Percentiles rank a stretch among this genome's conserved stretches.
These are phyloP conservation scores for Fopius arisanus DNA, from an alignment of 1,140 invertebrate genomes.

Conservation along the genomic window DNA sequence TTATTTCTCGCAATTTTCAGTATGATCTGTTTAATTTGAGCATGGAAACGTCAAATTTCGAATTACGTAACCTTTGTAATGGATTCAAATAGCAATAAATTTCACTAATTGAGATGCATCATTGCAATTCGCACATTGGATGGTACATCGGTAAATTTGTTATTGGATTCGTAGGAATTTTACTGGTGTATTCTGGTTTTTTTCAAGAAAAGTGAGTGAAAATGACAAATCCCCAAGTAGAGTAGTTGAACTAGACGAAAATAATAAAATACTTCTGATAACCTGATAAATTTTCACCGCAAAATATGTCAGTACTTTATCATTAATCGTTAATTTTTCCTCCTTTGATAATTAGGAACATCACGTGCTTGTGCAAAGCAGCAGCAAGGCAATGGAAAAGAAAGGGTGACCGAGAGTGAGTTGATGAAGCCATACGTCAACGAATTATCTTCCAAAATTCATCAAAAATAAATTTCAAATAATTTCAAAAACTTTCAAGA, in stretches of 20 bases:
- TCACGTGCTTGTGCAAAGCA: neutral
- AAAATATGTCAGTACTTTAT: too few relatives aligned
- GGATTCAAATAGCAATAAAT: neutral
- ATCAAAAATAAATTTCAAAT: neutral
- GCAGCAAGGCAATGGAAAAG: neutral
- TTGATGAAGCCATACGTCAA: conserved; percentile 37
- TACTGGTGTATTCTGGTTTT: conserved; percentile 45
- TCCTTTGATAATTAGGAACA: conserved; percentile 33
- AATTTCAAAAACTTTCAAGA: neutral
- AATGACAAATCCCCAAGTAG: too few relatives aligned
- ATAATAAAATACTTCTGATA: conserved; percentile 12
- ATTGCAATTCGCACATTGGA: conserved; percentile 43
- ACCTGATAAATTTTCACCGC: conserved; percentile 31
- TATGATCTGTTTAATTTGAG: neutral
- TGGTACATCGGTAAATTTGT: conserved; percentile 54
- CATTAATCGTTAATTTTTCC: conserved; percentile 19
- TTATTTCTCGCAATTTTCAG: neutral
- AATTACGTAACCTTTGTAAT: neutral
- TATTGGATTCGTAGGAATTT: conserved; percentile 45
- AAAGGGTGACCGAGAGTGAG: conserved; percentile 42
- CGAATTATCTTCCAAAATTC: conserved; percentile 12
- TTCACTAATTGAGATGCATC: conserved; percentile 37
- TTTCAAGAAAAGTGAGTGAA: conserved; percentile 44
- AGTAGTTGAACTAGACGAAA: too few relatives aligned
- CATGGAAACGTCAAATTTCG: conserved; percentile 12